phyloP scores from a whole-genome alignment of 2,888 invertebrate genomes.

The Cryptosula pallasiana region DNA sequence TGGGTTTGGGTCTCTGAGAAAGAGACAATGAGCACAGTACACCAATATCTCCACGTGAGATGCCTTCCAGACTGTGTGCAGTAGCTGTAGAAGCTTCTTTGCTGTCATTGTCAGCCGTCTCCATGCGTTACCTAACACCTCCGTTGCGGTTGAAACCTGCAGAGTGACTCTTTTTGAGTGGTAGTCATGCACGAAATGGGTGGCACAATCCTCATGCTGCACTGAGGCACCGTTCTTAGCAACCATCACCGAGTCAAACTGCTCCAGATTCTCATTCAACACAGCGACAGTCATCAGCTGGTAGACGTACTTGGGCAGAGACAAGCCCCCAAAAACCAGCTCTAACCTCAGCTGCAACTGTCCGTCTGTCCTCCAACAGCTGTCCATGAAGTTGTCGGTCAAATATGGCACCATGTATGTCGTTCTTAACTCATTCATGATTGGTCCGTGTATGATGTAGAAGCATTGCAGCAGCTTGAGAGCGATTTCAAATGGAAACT shows the following conservation, averaged over 20 bases:
- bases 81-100: neutral
- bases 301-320: constrained; percentile 2
- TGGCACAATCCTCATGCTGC: neutral
- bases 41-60: neutral
- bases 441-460: neutral
- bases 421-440: neutral
- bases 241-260: neutral
- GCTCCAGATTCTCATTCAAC: neutral
- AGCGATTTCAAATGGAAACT: neutral
- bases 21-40: neutral
- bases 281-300: constrained; percentile 1
- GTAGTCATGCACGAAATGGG: neutral
- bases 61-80: neutral
- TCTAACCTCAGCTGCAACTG: neutral
- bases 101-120: neutral
- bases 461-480: neutral
- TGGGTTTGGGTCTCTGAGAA: neutral
- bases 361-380: neutral
- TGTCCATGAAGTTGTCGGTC: neutral
- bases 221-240: neutral
- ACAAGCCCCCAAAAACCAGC: neutral
- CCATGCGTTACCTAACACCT: neutral
- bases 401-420: neutral
- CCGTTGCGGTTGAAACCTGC: neutral
- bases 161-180: neutral